phyloP scores from a whole-genome alignment of 2,113 vertebrate species.

The Gymnogyps californianus region DNA sequence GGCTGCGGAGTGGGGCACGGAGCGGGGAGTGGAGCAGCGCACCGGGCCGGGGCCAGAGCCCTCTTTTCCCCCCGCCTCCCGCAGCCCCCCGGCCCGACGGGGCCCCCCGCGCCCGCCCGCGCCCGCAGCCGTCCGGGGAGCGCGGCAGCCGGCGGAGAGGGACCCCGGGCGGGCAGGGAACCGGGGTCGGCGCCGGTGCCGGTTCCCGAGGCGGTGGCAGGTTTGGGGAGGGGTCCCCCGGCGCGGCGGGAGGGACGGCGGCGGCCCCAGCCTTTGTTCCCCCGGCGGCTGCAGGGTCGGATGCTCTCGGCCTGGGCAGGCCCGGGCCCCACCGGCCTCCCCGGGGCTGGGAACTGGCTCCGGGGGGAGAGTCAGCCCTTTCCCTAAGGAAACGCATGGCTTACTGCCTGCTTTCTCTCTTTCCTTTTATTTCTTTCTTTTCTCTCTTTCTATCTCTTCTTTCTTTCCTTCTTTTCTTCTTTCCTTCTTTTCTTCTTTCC shows the following conservation, averaged over 20 bases:
- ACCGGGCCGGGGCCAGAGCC: too few relatives aligned
- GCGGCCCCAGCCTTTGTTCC: background rate
- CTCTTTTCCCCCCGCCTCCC: too few relatives aligned
- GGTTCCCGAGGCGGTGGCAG: background rate
- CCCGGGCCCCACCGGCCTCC: background rate
- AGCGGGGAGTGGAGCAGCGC: too few relatives aligned
- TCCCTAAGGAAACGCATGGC: background rate
- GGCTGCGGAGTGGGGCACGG: background rate
- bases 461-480: accelerated
- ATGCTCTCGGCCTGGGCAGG: background rate
- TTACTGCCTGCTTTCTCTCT: background rate
- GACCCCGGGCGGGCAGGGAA: background rate
- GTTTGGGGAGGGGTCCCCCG: background rate
- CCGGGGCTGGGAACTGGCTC: background rate
- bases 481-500: accelerated
- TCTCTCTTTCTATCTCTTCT: background rate
- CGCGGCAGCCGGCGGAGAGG: too few relatives aligned
- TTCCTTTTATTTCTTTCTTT: background rate
- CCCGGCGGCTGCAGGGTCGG: background rate
- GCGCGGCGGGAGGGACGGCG: background rate
- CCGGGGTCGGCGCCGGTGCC: background rate
- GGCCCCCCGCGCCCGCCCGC: background rate
- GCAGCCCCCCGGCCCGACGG: background rate
- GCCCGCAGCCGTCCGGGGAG: background rate
- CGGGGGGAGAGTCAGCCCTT: background rate